phyloP scores from a whole-genome alignment of 2,888 invertebrate genomes.

The Hirtodrosophila trivittata region DNA sequence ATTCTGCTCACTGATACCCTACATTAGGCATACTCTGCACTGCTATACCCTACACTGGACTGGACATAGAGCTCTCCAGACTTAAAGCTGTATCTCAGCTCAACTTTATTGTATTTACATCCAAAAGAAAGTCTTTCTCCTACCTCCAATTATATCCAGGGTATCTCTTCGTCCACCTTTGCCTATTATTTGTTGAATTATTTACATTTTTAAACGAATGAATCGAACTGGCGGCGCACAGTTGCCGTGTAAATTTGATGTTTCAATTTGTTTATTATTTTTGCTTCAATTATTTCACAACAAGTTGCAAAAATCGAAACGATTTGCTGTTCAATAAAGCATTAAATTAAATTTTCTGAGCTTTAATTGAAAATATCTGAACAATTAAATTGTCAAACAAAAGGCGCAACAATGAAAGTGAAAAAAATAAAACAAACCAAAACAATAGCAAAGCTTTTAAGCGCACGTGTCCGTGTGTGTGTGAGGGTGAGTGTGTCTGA shows the following conservation, averaged over 20 bases:
- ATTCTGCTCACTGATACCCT: no score
- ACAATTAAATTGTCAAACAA: constrained; percentile 60
- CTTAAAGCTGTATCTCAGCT: no score
- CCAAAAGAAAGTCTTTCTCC: no score
- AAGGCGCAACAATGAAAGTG: constrained; percentile 4
- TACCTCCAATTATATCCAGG: no score
- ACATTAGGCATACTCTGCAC: no score
- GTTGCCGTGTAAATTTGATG: constrained; percentile 36
- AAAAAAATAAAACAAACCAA: neutral
- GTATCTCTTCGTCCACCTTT: no score
- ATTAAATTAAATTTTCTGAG: constrained; percentile 52
- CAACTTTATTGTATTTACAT: no score
- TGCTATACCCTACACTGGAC: no score
- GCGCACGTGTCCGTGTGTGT: neutral
- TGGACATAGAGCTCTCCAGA: no score
- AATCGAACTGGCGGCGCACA: constrained; percentile 18
- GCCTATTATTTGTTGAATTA: constrained; percentile 2
- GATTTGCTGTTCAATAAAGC: constrained; percentile 35
- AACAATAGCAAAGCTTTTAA: constrained; percentile 5
- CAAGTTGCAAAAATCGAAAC: neutral
- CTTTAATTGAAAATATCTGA: constrained; percentile 57
- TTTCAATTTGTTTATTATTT: constrained; percentile 59
- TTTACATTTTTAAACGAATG: constrained; percentile 34
- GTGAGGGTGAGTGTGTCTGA: neutral
- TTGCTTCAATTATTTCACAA: constrained; percentile 46